Conservation (phyloP, 30 jellyfish, hydroid and myxozoan genomes). For the Nemopilema nomurai region DNA sequence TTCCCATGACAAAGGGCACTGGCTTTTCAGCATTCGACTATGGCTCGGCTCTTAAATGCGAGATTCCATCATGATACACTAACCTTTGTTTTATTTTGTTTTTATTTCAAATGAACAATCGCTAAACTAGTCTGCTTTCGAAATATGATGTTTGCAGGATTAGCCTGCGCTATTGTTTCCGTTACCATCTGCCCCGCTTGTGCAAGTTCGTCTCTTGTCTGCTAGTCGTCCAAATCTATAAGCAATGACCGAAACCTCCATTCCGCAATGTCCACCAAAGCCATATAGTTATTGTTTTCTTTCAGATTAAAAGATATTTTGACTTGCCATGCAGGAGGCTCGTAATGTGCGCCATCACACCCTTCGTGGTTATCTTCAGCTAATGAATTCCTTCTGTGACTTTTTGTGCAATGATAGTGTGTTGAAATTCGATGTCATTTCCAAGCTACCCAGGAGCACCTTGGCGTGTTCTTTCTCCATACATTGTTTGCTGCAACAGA, state of each 20-base stretch:
- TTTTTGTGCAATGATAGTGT: not conserved
- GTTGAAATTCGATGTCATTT: not conserved
- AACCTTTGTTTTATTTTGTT: conserved; percentile 17
- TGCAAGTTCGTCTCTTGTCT: not conserved
- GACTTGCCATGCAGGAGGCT: conserved; percentile 48
- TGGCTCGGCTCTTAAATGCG: conserved; percentile 7
- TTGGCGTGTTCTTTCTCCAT: not conserved
- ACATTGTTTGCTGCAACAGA: not conserved
- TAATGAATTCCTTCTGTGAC: not conserved
- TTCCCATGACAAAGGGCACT: not conserved
- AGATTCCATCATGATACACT: conserved; percentile 10
- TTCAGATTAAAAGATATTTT: conserved; percentile 14
- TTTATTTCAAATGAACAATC: conserved; percentile 22
- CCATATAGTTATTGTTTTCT: conserved; percentile 8
- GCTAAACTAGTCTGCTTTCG: conserved; percentile 11
- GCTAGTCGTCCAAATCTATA: not conserved
- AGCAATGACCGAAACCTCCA: not conserved
- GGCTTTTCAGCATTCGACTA: not conserved
- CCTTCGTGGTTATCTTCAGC: not conserved
- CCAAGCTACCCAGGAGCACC: not conserved
- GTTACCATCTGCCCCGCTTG: conserved; percentile 33
- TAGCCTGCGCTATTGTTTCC: not conserved
- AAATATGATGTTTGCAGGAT: not conserved
- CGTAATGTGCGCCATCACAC: conserved; percentile 7
- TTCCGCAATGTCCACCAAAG: not conserved